Percentiles rank a stretch among this genome's conserved stretches.
Evolutionary conservation across 2,888 invertebrate species (phyloP).

Genomic region (Amphimallon solstitiale): DNA sequence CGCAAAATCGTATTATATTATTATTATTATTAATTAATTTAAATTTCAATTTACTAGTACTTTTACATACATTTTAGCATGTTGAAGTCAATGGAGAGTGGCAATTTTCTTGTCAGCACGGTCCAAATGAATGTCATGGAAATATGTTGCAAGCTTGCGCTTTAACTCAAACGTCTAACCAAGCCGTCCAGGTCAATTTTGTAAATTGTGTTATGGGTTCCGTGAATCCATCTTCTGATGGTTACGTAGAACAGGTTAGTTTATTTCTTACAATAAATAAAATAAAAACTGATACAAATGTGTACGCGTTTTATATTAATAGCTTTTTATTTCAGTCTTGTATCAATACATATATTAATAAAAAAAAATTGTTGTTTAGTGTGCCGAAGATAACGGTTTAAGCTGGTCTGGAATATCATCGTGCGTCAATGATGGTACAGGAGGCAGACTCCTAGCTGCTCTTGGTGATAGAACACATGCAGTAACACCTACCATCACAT

Average conservation of each 20-base stretch:
- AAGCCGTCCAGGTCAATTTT: slow-evolving; percentile 26
- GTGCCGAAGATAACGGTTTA: slow-evolving; percentile 23
- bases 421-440: slow-evolving; percentile 49
- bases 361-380: slow-evolving; percentile 23
- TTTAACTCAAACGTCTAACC: slow-evolving; percentile 53
- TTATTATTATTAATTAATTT: slow-evolving; percentile 9
- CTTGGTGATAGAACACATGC: slow-evolving; percentile 60
- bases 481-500: slow-evolving; percentile 56
- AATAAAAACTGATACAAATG: no score
- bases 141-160: slow-evolving; percentile 67
- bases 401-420: slow-evolving; percentile 46
- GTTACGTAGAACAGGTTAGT: slow-evolving; percentile 19
- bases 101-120: slow-evolving; percentile 66
- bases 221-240: slow-evolving; percentile 20
- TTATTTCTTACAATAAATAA: no score
- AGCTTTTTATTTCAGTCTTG: no score
- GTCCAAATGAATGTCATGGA: slow-evolving; percentile 64
- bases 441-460: slow-evolving; percentile 56
- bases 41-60: slow-evolving; percentile 5
- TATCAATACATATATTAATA: no score
- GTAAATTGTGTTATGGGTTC: slow-evolving; percentile 34
- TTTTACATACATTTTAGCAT: not conserved
- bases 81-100: slow-evolving; percentile 48
- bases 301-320: not conserved
- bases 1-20: no score